Evolutionary conservation across 1,140 invertebrate species (phyloP).

Genomic region (Drosophila melanica): DNA sequence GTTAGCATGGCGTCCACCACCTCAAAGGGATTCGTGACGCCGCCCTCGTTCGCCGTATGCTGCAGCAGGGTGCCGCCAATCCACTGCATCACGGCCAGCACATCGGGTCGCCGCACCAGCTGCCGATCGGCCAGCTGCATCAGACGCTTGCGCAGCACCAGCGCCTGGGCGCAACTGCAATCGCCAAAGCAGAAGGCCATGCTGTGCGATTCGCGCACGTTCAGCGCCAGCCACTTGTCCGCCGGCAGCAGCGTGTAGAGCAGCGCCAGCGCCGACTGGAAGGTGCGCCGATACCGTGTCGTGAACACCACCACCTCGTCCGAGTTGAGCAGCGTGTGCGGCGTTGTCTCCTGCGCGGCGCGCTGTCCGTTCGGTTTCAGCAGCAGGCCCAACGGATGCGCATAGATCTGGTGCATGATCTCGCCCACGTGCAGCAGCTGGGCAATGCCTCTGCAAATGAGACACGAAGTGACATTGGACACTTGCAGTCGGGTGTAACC

Average conservation of each 20-base stretch:
- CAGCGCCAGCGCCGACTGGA: constrained; percentile 93
- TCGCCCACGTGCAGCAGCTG: constrained; percentile 92
- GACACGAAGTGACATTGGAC: background rate
- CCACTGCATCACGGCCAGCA: constrained; percentile 85
- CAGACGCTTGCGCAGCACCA: constrained; percentile 79
- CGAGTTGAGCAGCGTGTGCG: constrained; percentile 76
- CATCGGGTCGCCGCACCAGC: constrained; percentile 86
- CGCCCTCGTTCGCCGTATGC: constrained; percentile 85
- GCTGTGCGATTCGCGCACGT: constrained; percentile 89
- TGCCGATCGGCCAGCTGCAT: constrained; percentile 50
- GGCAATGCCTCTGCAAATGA: constrained; percentile 85
- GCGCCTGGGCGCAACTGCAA: constrained; percentile 91
- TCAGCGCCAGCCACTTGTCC: constrained; percentile 80
- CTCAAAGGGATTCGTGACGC: constrained; percentile 87
- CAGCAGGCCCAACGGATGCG: constrained; percentile 85
- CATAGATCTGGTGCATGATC: constrained; percentile 89
- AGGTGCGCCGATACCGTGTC: constrained; percentile 93
- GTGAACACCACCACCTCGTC: constrained; percentile 90
- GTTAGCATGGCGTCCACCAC: constrained; percentile 92
- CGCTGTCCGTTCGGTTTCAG: constrained; percentile 51
- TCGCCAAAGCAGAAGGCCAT: constrained; percentile 94
- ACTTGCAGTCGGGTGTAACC: no score
- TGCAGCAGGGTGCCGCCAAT: constrained; percentile 87
- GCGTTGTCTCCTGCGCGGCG: constrained; percentile 59
- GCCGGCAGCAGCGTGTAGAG: constrained; percentile 90